These are phyloP conservation scores for Drosophila peninsularis DNA, from an alignment of 2,888 invertebrate species.

Conservation along the genomic window DNA sequence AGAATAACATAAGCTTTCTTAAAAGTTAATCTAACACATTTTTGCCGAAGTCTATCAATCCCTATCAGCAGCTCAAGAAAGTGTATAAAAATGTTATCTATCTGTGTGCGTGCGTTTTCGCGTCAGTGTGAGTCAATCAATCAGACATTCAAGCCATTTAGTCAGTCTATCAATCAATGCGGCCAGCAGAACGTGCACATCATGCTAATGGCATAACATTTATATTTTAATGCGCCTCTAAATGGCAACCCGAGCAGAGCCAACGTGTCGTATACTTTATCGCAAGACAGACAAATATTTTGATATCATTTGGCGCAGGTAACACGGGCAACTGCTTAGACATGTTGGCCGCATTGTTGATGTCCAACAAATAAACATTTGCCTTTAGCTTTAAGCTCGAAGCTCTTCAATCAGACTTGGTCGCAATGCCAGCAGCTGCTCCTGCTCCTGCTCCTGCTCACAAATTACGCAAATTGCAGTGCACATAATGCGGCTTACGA, in stretches of 20 bases:
- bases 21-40: neutral
- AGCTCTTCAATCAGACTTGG: slow-evolving; percentile 31
- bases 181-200: slow-evolving; percentile 57
- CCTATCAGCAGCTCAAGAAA: neutral
- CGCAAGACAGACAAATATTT: slow-evolving; percentile 7
- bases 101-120: slow-evolving; percentile 37
- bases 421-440: slow-evolving; percentile 19
- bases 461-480: slow-evolving; percentile 46
- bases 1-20: too few relatives aligned
- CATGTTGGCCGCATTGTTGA: slow-evolving; percentile 11
- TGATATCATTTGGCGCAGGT: slow-evolving; percentile 7
- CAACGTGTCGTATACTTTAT: slow-evolving; percentile 34
- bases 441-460: slow-evolving; percentile 25
- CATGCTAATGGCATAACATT: slow-evolving; percentile 67
- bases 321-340: slow-evolving; percentile 3
- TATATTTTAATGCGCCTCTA: slow-evolving; percentile 60
- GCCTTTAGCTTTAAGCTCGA: slow-evolving; percentile 14
- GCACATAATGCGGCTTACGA: slow-evolving; percentile 25
- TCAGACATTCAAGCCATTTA: slow-evolving; percentile 76
- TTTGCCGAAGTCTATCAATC: neutral
- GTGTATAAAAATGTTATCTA: slow-evolving; percentile 6
- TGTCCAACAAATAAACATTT: slow-evolving; percentile 36
- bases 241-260: slow-evolving; percentile 28
- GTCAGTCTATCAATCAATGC: slow-evolving; percentile 75
- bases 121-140: slow-evolving; percentile 75